phyloP scores from a whole-genome alignment of 2,888 invertebrate species.

The Meganola albula region DNA sequence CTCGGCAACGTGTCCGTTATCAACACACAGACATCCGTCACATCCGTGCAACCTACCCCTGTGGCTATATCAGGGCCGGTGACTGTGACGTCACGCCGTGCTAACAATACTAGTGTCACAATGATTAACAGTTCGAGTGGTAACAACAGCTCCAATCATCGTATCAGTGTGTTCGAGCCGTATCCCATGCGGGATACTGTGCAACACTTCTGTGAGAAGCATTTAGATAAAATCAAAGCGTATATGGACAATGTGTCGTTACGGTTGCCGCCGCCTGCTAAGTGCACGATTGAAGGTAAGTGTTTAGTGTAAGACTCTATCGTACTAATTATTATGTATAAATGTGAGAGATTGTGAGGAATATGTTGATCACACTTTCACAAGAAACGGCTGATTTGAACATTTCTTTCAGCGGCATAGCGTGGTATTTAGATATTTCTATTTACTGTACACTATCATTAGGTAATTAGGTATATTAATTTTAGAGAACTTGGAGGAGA shows the following conservation, averaged over 20 bases:
- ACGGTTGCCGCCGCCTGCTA: conserved; percentile 92
- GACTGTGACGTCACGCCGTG: conserved; percentile 68
- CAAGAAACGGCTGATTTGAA: too few relatives aligned
- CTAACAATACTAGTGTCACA: conserved; percentile 87
- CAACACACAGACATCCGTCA: conserved; percentile 26
- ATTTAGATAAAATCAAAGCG: conserved; percentile 91
- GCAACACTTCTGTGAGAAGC: conserved; percentile 97
- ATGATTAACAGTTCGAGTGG: conserved; percentile 74
- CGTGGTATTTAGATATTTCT: too few relatives aligned
- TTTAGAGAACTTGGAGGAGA: too few relatives aligned
- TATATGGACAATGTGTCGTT: conserved; percentile 93
- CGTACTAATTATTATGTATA: too few relatives aligned
- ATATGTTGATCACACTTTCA: too few relatives aligned
- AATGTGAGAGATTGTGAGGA: too few relatives aligned
- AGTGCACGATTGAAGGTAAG: conserved; percentile 94
- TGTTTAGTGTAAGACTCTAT: conserved; percentile 1
- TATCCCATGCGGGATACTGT: conserved; percentile 95
- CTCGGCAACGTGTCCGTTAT: conserved; percentile 55
- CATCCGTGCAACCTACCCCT: conserved; percentile 32
- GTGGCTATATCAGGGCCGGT: conserved; percentile 77
- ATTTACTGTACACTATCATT: too few relatives aligned
- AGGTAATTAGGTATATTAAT: too few relatives aligned
- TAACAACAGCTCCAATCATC: conserved; percentile 48
- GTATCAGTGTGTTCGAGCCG: conserved; percentile 92
- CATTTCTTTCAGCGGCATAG: too few relatives aligned